These are phyloP conservation scores for Tyrophagus putrescentiae DNA, from an alignment of 1,140 invertebrate species.

Conservation along the genomic window DNA sequence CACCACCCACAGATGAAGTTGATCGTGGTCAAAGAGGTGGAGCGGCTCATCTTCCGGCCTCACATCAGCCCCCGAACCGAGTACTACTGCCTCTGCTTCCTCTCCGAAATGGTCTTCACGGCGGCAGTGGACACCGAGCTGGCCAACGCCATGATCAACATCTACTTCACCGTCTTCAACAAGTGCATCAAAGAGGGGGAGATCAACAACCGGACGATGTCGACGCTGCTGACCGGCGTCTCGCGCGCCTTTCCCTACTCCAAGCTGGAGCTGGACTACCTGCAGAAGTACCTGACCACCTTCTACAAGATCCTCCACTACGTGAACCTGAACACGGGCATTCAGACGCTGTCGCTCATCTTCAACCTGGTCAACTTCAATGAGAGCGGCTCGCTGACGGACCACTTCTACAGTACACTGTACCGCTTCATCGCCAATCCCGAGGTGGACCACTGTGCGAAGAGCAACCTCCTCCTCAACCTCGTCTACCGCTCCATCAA, in stretches of 20 bases:
- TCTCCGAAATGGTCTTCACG: constrained; percentile 33
- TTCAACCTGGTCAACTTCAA: constrained; percentile 44
- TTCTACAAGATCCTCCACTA: constrained; percentile 78
- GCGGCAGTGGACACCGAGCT: constrained; percentile 50
- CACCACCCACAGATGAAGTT: constrained; percentile 82
- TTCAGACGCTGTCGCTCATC: constrained; percentile 72
- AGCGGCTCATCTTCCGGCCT: constrained; percentile 69
- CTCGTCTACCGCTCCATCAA: constrained; percentile 69
- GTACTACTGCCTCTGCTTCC: constrained; percentile 82
- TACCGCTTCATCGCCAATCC: constrained; percentile 71
- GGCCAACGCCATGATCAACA: constrained; percentile 61
- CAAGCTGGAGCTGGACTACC: constrained; percentile 38
- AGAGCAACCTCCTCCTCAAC: constrained; percentile 68
- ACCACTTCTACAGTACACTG: constrained; percentile 71
- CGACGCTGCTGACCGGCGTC: constrained; percentile 68
- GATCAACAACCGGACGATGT: constrained; percentile 79
- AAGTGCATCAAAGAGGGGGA: constrained; percentile 76
- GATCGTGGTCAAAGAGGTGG: constrained; percentile 69
- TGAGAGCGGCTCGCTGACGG: constrained; percentile 31
- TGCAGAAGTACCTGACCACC: constrained; percentile 45
- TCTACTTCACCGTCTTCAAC: constrained; percentile 95
- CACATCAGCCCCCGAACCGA: constrained; percentile 71
- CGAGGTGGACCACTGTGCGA: constrained; percentile 52
- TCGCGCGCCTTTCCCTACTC: constrained; percentile 70
- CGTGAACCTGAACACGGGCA: constrained; percentile 53